Evolutionary conservation across 2,113 vertebrate species (phyloP).

Genomic region (Henicopernis longicauda): DNA sequence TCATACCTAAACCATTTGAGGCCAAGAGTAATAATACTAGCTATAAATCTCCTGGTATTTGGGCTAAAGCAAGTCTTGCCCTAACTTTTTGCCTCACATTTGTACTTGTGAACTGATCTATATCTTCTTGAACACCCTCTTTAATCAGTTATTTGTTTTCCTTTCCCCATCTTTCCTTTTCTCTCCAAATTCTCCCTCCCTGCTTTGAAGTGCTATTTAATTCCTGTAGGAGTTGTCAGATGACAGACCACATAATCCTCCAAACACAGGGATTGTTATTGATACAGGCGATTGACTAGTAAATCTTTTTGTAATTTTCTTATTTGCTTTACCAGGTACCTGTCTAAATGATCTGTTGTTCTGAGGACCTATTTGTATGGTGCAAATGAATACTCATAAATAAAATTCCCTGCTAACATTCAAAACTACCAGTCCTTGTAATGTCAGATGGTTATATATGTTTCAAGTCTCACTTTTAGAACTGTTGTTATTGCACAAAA

Average conservation of each 20-base stretch:
- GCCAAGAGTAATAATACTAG: neutral
- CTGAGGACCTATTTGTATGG: neutral
- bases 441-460: neutral
- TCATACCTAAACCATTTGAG: neutral
- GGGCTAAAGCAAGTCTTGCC: neutral
- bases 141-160: neutral
- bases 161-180: neutral
- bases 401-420: neutral
- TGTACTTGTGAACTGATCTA: neutral
- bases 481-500: neutral
- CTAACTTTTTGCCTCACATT: neutral
- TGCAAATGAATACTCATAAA: neutral
- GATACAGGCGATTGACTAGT: neutral
- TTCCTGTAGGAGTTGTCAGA: neutral
- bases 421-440: neutral
- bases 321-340: neutral
- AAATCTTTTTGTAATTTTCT: conserved; percentile 1
- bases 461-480: neutral
- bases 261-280: neutral
- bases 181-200: neutral
- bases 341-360: neutral
- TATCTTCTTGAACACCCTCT: neutral
- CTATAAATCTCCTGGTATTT: neutral
- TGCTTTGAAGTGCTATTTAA: neutral
- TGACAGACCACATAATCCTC: neutral